These are phyloP conservation scores for Gouania willdenowi DNA, from an alignment of 2,797 vertebrate species.

Conservation along the genomic window DNA sequence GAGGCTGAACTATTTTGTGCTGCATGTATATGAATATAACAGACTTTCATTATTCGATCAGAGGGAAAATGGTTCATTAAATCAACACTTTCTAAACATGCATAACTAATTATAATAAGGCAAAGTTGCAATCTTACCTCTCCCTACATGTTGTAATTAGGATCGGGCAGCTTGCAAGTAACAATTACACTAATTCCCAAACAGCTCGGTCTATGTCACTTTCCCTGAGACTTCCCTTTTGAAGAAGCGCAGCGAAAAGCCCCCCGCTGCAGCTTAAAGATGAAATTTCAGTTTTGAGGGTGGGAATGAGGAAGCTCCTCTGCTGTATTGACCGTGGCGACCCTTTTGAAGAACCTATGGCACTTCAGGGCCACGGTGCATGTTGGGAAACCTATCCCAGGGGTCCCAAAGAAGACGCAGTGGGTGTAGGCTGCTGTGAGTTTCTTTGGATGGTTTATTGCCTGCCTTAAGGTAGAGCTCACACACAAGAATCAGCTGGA, in stretches of 20 bases:
- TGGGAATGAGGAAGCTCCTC: slow-evolving; percentile 52
- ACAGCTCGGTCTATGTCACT: slow-evolving; percentile 9
- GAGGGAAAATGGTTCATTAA: background rate
- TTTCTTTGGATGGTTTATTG: slow-evolving; percentile 54
- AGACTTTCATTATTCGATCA: background rate
- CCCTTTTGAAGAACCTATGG: slow-evolving; percentile 47
- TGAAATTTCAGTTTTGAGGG: slow-evolving; percentile 47
- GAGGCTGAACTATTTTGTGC: background rate
- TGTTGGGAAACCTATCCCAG: slow-evolving; percentile 62
- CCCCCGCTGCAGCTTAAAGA: slow-evolving; percentile 17
- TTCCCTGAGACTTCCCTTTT: slow-evolving; percentile 18
- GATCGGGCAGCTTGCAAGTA: background rate
- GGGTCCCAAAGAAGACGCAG: slow-evolving; percentile 28
- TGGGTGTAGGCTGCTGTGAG: slow-evolving; percentile 35
- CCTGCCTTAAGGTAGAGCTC: slow-evolving; percentile 48
- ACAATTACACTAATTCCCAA: slow-evolving; percentile 8
- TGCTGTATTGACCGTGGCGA: slow-evolving; percentile 17
- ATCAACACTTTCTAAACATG: background rate
- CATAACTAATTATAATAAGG: background rate
- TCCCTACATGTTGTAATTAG: slow-evolving; percentile 8
- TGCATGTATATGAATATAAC: background rate
- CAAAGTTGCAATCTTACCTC: slow-evolving; percentile 18
- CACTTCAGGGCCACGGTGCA: slow-evolving; percentile 38
- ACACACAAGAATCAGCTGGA: slow-evolving; percentile 46
- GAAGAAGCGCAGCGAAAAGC: slow-evolving; percentile 35